Conservation (phyloP, 2,797 vertebrate species). For the Cossypha dichroa region DNA sequence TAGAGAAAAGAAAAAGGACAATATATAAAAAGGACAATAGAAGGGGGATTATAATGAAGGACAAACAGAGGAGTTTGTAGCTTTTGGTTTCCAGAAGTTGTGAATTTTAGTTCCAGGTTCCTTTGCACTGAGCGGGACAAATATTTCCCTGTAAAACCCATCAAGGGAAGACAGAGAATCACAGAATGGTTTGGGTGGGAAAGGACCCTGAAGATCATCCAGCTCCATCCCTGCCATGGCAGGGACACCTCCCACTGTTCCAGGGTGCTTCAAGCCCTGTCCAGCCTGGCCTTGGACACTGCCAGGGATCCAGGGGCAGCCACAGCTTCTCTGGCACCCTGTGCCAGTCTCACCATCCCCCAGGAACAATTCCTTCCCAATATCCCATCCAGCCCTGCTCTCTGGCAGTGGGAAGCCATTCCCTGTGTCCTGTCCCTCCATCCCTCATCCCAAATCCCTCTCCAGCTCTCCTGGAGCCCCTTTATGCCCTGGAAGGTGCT, state of each 20-base stretch:
- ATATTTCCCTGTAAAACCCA: background rate
- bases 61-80: background rate
- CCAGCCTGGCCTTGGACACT: background rate
- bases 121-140: background rate
- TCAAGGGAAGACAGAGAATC: background rate
- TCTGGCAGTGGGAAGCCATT: background rate
- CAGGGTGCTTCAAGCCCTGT: accelerated
- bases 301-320: background rate
- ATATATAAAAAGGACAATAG: background rate
- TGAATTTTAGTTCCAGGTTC: background rate
- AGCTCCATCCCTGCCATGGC: accelerated
- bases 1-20: background rate
- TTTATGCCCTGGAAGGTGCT: background rate
- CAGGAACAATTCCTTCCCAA: accelerated
- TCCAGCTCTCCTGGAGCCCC: background rate
- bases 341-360: too few relatives aligned
- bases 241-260: accelerated
- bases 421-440: background rate
- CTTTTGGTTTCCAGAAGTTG: background rate
- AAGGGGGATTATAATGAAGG: background rate
- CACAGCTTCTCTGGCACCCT: background rate
- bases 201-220: background rate
- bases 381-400: accelerated
- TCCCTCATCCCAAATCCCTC: background rate
- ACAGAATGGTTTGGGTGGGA: background rate